Conservation (phyloP, 2,888 invertebrate genomes). For the Hirtodrosophila trivittata region DNA sequence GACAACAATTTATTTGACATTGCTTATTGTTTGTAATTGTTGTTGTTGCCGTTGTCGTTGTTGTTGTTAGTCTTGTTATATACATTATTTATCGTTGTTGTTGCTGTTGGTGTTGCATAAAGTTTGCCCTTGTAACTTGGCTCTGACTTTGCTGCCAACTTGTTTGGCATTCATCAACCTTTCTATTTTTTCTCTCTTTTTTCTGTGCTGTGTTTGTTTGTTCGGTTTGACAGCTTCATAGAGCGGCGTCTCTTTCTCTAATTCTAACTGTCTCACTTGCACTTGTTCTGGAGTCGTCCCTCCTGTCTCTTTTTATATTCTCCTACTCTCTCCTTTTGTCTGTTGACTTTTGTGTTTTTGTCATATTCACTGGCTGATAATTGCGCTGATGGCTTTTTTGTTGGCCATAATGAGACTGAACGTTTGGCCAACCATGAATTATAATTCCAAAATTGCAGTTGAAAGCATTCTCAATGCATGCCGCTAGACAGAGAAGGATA, state of each 20-base stretch:
- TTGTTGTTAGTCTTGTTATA: slow-evolving; percentile 45
- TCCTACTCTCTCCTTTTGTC: not conserved
- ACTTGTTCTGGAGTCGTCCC: not conserved
- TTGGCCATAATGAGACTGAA: slow-evolving; percentile 49
- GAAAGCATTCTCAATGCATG: slow-evolving; percentile 35
- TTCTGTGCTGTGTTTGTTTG: not conserved
- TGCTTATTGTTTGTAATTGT: slow-evolving; percentile 38
- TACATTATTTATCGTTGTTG: slow-evolving; percentile 64
- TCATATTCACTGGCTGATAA: slow-evolving; percentile 52
- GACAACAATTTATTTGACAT: slow-evolving; percentile 61
- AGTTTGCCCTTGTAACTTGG: slow-evolving; percentile 64
- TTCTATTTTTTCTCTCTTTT: slow-evolving; percentile 3
- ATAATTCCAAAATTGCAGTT: slow-evolving; percentile 47
- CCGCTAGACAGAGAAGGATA: not conserved
- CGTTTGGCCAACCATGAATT: slow-evolving; percentile 59
- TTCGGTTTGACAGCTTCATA: slow-evolving; percentile 40
- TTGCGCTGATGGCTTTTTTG: slow-evolving; percentile 49
- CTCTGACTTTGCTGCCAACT: slow-evolving; percentile 63
- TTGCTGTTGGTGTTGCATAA: slow-evolving; percentile 40
- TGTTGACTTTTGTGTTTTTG: slow-evolving; percentile 37
- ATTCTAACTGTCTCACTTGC: too few relatives aligned
- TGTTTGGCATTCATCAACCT: slow-evolving; percentile 73
- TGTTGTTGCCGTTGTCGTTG: slow-evolving; percentile 32
- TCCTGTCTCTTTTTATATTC: not conserved
- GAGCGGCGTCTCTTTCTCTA: not conserved